phyloP scores from a whole-genome alignment of 1,140 invertebrate genomes.

The Monomorium pharaonis region DNA sequence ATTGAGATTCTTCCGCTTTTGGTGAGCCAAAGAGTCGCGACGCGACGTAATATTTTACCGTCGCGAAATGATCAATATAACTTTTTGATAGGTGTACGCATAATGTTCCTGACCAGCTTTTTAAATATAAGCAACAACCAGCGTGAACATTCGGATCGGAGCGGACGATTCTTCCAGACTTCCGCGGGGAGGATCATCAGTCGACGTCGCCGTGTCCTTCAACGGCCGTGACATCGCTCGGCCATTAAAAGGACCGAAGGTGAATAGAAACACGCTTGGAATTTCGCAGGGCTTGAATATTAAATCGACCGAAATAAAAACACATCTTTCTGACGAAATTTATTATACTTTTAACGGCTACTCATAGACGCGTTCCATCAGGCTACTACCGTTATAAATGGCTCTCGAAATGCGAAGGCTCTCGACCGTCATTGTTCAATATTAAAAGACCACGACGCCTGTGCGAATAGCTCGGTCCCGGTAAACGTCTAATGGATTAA shows the following conservation, averaged over 20 bases:
- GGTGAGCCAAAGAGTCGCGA: neutral
- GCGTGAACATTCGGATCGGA: neutral
- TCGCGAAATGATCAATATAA: neutral
- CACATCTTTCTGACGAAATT: neutral
- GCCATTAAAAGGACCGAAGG: neutral
- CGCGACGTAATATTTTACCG: neutral
- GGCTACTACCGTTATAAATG: conserved; percentile 25
- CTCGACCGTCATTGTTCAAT: neutral
- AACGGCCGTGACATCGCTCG: neutral
- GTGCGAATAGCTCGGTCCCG: neutral
- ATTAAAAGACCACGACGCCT: neutral
- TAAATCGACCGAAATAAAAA: conserved; percentile 12
- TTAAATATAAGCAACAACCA: neutral
- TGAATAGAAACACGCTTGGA: conserved; percentile 8
- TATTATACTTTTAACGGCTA: neutral
- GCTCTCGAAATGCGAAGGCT: neutral
- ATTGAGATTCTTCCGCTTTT: neutral
- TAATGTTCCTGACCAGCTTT: neutral
- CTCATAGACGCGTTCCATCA: neutral
- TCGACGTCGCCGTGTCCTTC: conserved; percentile 1
- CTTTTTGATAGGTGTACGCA: neutral
- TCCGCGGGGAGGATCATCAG: neutral
- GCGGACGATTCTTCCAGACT: neutral
- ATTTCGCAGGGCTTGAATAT: conserved; percentile 24
- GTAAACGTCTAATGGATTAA: conserved; percentile 23